phyloP scores from a whole-genome alignment of 92 coral and sea anemone genomes.

The Epizoanthus stellaris region DNA sequence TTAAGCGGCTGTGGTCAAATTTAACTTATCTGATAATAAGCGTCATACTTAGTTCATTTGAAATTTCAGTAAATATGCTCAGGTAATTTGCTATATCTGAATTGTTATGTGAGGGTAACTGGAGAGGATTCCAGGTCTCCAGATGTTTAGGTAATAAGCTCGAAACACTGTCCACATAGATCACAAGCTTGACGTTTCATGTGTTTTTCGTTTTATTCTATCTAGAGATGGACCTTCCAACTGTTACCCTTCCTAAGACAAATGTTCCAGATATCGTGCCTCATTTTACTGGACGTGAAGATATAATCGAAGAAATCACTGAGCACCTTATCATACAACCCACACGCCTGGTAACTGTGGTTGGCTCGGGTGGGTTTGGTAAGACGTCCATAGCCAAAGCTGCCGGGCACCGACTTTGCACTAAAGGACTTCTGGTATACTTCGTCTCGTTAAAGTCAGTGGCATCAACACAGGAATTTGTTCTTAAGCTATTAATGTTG shows the following conservation, averaged over 20 bases:
- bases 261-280: neutral
- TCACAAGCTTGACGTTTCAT: too few species aligned
- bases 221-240: neutral
- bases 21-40: too few species aligned
- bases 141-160: too few species aligned
- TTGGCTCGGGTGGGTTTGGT: slow-evolving; percentile 5
- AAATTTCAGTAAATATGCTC: too few species aligned
- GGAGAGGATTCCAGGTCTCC: too few species aligned
- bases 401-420: neutral
- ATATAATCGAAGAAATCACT: neutral
- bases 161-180: too few species aligned
- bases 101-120: too few species aligned
- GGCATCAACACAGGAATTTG: neutral
- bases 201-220: neutral
- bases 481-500: neutral
- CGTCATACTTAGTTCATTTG: too few species aligned
- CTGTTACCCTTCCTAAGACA: neutral
- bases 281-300: slow-evolving; percentile 1
- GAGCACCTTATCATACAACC: neutral
- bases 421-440: neutral
- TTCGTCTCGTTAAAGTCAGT: neutral
- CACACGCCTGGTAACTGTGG: neutral
- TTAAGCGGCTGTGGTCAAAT: too few species aligned
- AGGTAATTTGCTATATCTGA: too few species aligned
- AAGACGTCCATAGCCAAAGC: slow-evolving; percentile 11